phyloP scores from a whole-genome alignment of 2,113 vertebrate genomes.

The Acanthochromis polyacanthus region DNA sequence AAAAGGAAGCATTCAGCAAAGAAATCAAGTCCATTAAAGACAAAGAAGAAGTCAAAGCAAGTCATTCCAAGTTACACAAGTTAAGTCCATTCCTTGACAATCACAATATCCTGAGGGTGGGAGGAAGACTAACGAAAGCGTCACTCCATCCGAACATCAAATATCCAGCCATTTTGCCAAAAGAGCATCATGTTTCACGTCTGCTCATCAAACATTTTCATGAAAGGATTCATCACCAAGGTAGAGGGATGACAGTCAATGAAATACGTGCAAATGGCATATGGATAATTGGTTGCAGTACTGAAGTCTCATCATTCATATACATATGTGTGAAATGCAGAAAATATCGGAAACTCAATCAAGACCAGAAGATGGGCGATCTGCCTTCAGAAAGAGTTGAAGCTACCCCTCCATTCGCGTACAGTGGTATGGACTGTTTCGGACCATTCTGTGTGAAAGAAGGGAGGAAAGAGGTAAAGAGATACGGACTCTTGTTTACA shows the following conservation, averaged over 20 bases:
- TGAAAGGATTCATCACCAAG: conserved; percentile 3
- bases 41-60: neutral
- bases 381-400: neutral
- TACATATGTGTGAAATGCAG: conserved; percentile 1
- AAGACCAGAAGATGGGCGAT: neutral
- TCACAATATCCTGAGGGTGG: neutral
- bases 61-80: too few species aligned
- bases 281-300: neutral
- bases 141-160: too few species aligned
- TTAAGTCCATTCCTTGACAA: too few species aligned
- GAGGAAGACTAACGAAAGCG: neutral
- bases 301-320: neutral
- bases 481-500: neutral
- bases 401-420: conserved; percentile 10
- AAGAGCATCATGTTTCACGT: too few species aligned
- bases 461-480: neutral
- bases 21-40: too few species aligned
- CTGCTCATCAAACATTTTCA: too few species aligned
- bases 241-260: conserved; percentile 5
- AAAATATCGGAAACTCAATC: neutral
- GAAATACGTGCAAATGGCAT: neutral
- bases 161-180: too few species aligned
- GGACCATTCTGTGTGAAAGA: conserved; percentile 22
- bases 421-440: conserved; percentile 19
- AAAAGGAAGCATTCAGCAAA: too few species aligned